Evolutionary conservation across 1,140 invertebrate species (phyloP), one percentile per base, ranked within the genome.

Genomic region (Nasonia vitripennis): DNA sequence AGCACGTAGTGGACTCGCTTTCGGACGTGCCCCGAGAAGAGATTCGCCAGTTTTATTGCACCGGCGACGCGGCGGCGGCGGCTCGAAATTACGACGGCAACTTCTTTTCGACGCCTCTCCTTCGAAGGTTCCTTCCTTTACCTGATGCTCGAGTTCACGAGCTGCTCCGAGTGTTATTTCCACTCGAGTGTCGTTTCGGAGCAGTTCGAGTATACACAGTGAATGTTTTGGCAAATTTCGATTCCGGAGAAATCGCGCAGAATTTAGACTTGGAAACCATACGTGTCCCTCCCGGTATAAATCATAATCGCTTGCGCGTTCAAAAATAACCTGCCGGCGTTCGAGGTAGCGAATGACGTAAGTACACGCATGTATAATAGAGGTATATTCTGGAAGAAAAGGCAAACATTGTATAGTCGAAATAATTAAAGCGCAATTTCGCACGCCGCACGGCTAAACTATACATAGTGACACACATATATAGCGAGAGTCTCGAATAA

Each of bases 21-120:
- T 87, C 86, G 89, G 89, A 92, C 91, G 91, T 92, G 91, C 89
- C 89, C 88, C 84, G 83, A 62, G 83, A 86, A 78, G 88, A 81
- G 87, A 89, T 86, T 87, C 89, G 89, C 79, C 88, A 89, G 87
- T 90, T 92, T 91, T 92, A 91, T 91, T 91, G 87, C 90, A 85
- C 62, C 55, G 37, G 48, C 14, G 78, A 55, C 83, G 81, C 70
- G 45, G 48, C 37, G 27, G 27, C 27, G 27, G 27, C 27, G 45
- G 34, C 55, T 45, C 7, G 68, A 80, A 84, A 80, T 84, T 84
- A 77, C 83, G 70, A 23, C 23, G 27, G 67, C 20, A 71, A 31
- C 17, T 74, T 71, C 71, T 74, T 71, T 41, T 82, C 80, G 80
- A 55, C 41, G 41, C 74, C 55, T n/a, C 51, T 17, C 23, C 71